Evolutionary conservation across 1,140 invertebrate species (phyloP).

Genomic region (Wasmannia auropunctata): DNA sequence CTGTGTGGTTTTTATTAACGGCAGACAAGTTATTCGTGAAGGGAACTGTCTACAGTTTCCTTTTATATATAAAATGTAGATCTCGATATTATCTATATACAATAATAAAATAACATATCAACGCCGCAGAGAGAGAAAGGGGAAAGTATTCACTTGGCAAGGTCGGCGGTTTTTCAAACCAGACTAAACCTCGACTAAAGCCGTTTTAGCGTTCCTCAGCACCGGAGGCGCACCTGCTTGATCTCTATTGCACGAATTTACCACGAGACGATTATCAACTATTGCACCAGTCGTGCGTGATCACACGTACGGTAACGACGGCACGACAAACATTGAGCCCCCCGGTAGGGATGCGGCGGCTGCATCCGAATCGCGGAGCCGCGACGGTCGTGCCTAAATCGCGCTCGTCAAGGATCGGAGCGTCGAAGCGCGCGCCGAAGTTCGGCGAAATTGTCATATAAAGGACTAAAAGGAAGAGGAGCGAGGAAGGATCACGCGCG

Average conservation of each 20-base stretch:
- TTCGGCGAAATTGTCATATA: conserved; percentile 23
- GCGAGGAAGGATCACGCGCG: neutral
- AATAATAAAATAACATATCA: neutral
- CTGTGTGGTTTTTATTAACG: neutral
- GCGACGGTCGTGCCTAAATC: neutral
- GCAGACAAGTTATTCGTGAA: neutral
- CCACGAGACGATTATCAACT: conserved; percentile 10
- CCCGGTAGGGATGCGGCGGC: neutral
- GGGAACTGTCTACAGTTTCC: neutral
- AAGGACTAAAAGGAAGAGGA: neutral
- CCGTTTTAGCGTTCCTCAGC: conserved; percentile 17
- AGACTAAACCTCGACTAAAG: neutral
- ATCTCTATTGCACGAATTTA: conserved; percentile 60
- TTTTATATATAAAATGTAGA: neutral
- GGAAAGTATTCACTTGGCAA: neutral
- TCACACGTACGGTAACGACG: conserved; percentile 59
- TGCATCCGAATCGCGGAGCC: neutral
- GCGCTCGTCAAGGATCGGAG: conserved; percentile 1
- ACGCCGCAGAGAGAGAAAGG: neutral
- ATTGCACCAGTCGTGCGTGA: conserved; percentile 67
- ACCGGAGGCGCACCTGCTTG: conserved; percentile 38
- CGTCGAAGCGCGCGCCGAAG: neutral
- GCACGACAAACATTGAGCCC: conserved; percentile 16
- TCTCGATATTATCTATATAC: neutral
- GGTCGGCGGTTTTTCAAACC: neutral